Evolutionary conservation across 1,140 invertebrate genomes (phyloP).

Genomic region (Cotesia glomerata): DNA sequence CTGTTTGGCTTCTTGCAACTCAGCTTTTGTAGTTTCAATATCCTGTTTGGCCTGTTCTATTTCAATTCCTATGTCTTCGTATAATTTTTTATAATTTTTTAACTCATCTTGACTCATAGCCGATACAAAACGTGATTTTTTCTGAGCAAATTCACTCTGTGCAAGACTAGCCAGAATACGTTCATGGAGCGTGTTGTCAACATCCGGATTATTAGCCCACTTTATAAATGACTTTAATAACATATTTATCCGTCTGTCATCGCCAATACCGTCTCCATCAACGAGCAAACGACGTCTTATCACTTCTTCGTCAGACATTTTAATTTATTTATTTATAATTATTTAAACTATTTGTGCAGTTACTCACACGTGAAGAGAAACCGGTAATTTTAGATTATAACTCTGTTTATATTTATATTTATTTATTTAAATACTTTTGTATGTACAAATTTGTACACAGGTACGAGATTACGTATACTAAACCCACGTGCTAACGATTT

Average conservation of each 20-base stretch:
- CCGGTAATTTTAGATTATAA: too few species aligned
- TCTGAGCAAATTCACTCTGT: slow-evolving; percentile 87
- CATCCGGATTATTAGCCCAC: slow-evolving; percentile 80
- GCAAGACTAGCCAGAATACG: slow-evolving; percentile 81
- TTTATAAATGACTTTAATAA: slow-evolving; percentile 88
- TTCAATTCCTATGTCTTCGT: slow-evolving; percentile 76
- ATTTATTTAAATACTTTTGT: too few species aligned
- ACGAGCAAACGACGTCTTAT: slow-evolving; percentile 88
- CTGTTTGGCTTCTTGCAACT: slow-evolving; percentile 80
- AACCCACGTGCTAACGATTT: too few species aligned
- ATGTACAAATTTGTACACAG: too few species aligned
- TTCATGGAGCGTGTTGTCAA: slow-evolving; percentile 73
- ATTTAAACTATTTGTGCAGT: not conserved
- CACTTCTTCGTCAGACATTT: slow-evolving; percentile 81
- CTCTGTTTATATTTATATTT: too few species aligned
- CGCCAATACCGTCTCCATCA: slow-evolving; percentile 95
- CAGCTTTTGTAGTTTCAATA: slow-evolving; percentile 77
- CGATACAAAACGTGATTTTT: slow-evolving; percentile 80
- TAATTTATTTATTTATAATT: too few species aligned
- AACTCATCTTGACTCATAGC: slow-evolving; percentile 85
- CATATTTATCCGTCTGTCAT: slow-evolving; percentile 87
- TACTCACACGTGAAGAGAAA: too few species aligned
- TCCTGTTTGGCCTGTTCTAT: slow-evolving; percentile 78
- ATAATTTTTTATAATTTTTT: slow-evolving; percentile 81
- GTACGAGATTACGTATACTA: too few species aligned